Conservation (phyloP, 2,888 invertebrate species). For the Meta bourneti region DNA sequence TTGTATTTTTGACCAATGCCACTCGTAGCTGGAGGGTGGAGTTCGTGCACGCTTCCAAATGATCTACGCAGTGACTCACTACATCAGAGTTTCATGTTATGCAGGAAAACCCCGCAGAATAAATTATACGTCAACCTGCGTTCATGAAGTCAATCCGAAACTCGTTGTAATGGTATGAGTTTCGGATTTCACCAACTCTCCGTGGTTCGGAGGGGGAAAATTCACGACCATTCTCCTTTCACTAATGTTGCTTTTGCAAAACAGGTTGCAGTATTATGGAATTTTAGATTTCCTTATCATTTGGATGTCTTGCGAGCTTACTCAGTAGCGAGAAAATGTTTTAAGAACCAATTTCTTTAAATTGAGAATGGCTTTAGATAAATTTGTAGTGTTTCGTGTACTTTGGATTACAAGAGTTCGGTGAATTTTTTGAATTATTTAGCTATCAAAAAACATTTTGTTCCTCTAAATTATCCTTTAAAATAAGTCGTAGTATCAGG, state of each 20-base stretch:
- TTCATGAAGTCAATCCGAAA: background rate
- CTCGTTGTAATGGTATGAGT: background rate
- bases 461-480: too few species aligned
- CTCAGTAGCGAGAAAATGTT: too few species aligned
- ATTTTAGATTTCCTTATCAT: too few species aligned
- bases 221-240: background rate
- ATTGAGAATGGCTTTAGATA: too few species aligned
- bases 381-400: too few species aligned
- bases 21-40: conserved; percentile 42
- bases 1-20: conserved; percentile 34
- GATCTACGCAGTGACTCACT: conserved; percentile 54
- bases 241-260: background rate
- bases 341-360: too few species aligned
- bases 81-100: conserved; percentile 16
- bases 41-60: conserved; percentile 24
- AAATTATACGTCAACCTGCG: conserved; percentile 49
- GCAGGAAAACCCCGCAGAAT: conserved; percentile 57
- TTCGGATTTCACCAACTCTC: background rate
- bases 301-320: too few species aligned
- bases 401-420: too few species aligned
- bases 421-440: too few species aligned
- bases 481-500: too few species aligned
- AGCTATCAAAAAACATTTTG: too few species aligned
- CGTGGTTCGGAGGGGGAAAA: background rate
- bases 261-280: background rate